Conservation (phyloP, 2,113 vertebrate genomes). For the Python bivittatus region DNA sequence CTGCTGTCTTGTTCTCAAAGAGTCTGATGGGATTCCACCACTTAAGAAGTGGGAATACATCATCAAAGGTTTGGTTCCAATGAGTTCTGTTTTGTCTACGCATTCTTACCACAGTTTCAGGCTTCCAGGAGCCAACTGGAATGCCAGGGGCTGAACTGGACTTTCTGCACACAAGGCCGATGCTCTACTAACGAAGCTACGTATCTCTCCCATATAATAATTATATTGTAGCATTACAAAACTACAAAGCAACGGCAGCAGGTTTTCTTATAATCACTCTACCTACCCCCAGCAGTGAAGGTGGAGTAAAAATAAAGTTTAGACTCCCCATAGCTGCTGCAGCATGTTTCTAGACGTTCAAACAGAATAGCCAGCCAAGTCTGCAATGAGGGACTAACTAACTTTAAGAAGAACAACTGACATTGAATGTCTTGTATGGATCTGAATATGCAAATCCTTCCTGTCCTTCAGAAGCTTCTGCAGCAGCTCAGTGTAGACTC, state of each 20-base stretch:
- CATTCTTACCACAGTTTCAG: neutral
- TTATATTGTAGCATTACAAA: too few species aligned
- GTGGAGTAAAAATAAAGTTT: neutral
- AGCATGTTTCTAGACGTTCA: constrained; percentile 30
- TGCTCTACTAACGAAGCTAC: neutral
- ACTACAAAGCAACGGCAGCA: neutral
- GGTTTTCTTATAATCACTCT: neutral
- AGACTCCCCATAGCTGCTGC: neutral
- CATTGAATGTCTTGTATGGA: neutral
- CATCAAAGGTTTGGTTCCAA: neutral
- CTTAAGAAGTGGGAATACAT: neutral
- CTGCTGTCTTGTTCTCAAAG: neutral
- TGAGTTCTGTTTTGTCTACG: neutral
- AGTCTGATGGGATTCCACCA: neutral
- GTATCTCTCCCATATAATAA: too few species aligned
- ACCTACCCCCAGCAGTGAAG: too few species aligned
- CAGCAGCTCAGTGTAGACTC: neutral
- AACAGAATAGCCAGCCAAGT: constrained; percentile 46
- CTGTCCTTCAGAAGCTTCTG: constrained; percentile 20
- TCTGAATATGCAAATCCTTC: constrained; percentile 36
- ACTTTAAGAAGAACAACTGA: constrained; percentile 34
- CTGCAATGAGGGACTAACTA: constrained; percentile 36
- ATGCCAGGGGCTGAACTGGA: neutral
- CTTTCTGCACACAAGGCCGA: too few species aligned
- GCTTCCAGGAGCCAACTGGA: too few species aligned